These are phyloP conservation scores for Nesogale talazaci DNA, from an alignment of 2,113 vertebrate species.

Conservation along the genomic window DNA sequence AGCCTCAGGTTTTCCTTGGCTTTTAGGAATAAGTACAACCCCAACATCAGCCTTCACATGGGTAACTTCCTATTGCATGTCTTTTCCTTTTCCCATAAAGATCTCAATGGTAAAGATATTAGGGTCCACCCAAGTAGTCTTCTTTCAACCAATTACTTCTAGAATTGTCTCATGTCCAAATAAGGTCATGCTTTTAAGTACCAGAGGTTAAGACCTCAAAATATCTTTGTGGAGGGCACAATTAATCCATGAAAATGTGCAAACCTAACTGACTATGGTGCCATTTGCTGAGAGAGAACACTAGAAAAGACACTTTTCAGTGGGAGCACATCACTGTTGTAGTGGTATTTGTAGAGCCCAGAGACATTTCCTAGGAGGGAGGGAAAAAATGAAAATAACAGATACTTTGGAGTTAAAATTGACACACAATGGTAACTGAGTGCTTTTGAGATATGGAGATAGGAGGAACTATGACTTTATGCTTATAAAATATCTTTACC, in stretches of 20 bases:
- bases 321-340: not conserved
- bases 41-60: not conserved
- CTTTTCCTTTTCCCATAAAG: not conserved
- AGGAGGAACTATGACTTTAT: not conserved
- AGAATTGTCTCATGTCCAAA: not conserved
- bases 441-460: not conserved
- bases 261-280: not conserved
- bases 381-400: not conserved
- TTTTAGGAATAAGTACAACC: not conserved
- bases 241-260: not conserved
- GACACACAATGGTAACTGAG: not conserved
- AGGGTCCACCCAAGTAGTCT: not conserved
- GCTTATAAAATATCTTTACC: not conserved
- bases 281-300: not conserved
- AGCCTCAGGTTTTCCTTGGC: not conserved
- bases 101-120: not conserved
- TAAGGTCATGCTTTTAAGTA: not conserved
- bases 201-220: not conserved
- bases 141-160: not conserved
- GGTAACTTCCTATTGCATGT: not conserved
- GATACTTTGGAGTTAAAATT: not conserved
- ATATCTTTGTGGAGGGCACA: not conserved
- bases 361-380: not conserved
- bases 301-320: not conserved
- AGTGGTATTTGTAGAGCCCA: not conserved